A percentile compares a stretch with the other conserved stretches of the same genome.
Evolutionary conservation across 1,140 invertebrate genomes (phyloP).

Genomic region (Drosophila sproati): DNA sequence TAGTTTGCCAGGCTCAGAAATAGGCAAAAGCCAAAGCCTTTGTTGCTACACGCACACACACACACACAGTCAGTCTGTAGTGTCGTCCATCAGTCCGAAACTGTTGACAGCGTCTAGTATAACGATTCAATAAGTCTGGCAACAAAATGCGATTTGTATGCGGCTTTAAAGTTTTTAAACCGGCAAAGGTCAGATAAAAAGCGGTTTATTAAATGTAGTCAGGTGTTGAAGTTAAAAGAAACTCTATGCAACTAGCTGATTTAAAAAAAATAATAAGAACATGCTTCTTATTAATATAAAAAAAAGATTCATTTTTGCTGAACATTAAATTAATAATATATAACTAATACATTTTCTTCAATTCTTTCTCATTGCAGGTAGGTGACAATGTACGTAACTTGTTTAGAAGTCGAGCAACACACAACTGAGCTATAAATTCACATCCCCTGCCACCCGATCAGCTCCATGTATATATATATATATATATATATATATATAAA

Average conservation of each 20-base stretch:
- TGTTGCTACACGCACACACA: constrained; percentile 16
- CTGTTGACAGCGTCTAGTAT: constrained; percentile 1
- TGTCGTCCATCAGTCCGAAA: constrained; percentile 15
- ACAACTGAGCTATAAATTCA: neutral
- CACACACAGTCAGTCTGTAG: constrained; percentile 12
- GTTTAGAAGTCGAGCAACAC: constrained; percentile 6
- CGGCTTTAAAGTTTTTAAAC: neutral
- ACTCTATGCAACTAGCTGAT: neutral
- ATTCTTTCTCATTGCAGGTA: constrained; percentile 69
- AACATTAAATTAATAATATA: neutral
- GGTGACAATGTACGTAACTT: constrained; percentile 79
- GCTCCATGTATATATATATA: neutral
- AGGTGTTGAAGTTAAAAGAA: neutral
- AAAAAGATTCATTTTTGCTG: no score
- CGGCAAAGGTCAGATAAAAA: neutral
- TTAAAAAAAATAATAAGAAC: neutral
- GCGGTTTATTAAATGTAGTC: neutral
- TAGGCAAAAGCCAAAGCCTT: constrained; percentile 17
- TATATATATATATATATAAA: constrained; percentile 6
- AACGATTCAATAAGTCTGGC: constrained; percentile 16
- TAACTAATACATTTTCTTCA: constrained; percentile 18
- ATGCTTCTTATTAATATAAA: neutral
- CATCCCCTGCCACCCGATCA: neutral
- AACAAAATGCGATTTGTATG: neutral
- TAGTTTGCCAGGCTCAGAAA: constrained; percentile 38